phyloP scores from a whole-genome alignment of 2,797 vertebrate genomes.

The Cheirogaleus major region DNA sequence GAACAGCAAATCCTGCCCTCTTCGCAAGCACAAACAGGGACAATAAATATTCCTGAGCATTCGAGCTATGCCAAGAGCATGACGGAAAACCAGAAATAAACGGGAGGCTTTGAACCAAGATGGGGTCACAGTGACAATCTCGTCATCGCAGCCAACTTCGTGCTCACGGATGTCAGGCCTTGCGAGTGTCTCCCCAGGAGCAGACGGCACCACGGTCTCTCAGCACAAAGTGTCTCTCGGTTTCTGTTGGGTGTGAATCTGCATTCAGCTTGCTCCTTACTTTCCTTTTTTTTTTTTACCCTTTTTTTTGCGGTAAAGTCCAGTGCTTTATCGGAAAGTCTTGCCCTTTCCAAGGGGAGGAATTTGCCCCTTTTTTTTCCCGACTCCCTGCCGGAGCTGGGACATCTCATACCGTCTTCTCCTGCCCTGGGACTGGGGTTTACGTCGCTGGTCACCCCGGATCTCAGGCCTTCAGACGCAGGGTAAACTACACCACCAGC shows the following conservation, averaged over 20 bases:
- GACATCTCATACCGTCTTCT: not conserved
- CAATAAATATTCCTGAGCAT: slow-evolving; percentile 54
- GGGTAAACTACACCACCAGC: not conserved
- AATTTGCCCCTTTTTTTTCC: not conserved
- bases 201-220: not conserved
- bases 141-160: not conserved
- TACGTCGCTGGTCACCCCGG: not conserved
- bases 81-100: slow-evolving; percentile 70
- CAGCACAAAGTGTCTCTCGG: not conserved
- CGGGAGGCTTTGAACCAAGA: slow-evolving; percentile 48
- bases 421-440: not conserved
- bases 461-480: not conserved
- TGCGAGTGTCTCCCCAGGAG: not conserved
- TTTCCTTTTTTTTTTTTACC: not conserved
- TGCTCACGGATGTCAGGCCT: not conserved
- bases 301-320: not conserved
- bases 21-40: slow-evolving; percentile 46
- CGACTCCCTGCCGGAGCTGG: not conserved
- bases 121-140: not conserved
- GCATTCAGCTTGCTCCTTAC: not conserved
- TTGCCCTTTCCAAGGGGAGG: not conserved
- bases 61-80: slow-evolving; percentile 54
- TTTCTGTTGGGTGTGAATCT: not conserved
- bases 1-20: slow-evolving; percentile 68
- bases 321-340: not conserved